Percentiles rank a stretch among this genome's conserved stretches.
These are phyloP conservation scores for Bombus waltoni DNA, from an alignment of 1,140 invertebrate species.

Conservation along the genomic window DNA sequence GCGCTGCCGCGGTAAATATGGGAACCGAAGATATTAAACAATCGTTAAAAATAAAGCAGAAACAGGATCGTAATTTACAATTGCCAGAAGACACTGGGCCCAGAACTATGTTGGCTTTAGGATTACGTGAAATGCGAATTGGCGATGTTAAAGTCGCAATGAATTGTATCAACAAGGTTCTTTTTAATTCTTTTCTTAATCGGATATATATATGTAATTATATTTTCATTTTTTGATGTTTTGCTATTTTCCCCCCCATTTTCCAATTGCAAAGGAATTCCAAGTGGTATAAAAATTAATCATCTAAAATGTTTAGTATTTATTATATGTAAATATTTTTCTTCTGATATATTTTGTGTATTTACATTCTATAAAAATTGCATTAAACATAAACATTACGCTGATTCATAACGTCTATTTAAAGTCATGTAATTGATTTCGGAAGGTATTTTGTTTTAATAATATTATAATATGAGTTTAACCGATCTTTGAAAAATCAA, in stretches of 20 bases:
- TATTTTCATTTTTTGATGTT: not conserved
- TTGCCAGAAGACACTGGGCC: constrained; percentile 92
- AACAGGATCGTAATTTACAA: constrained; percentile 89
- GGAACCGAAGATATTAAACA: constrained; percentile 92
- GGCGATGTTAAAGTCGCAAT: constrained; percentile 88
- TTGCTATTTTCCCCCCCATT: too few species aligned
- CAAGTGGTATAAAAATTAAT: not conserved
- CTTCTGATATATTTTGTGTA: not conserved
- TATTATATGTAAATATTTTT: not conserved
- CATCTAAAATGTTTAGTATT: not conserved
- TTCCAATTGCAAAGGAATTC: too few species aligned
- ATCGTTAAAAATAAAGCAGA: constrained; percentile 90
- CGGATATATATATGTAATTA: not conserved
- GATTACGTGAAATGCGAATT: constrained; percentile 88
- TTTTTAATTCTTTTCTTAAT: not conserved
- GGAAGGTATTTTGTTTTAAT: not conserved
- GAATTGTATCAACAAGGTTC: constrained; percentile 91
- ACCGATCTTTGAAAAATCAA: not conserved
- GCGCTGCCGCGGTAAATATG: constrained; percentile 93
- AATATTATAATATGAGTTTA: not conserved
- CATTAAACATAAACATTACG: not conserved
- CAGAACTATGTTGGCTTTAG: constrained; percentile 88
- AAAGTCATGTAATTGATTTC: not conserved
- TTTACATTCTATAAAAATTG: not conserved
- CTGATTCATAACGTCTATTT: not conserved